Percentiles rank a stretch among this genome's conserved stretches.
These are phyloP conservation scores for Phalanger gymnotis DNA, from an alignment of 2,797 vertebrate species.

Conservation along the genomic window DNA sequence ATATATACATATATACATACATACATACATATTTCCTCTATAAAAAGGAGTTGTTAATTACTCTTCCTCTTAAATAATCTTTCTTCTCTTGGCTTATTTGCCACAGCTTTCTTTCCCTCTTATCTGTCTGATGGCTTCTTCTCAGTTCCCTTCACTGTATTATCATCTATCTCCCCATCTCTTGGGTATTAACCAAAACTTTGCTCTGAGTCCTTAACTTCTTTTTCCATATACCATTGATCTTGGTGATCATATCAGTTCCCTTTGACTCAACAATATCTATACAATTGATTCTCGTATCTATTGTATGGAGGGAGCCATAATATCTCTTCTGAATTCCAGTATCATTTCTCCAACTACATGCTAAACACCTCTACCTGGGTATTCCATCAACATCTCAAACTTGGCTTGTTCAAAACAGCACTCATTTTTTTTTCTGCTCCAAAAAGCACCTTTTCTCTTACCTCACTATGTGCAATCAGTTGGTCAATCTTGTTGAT, in stretches of 20 bases:
- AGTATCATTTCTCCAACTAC: neutral
- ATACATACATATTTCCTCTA: too few relatives aligned
- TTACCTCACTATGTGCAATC: neutral
- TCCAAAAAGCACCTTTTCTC: neutral
- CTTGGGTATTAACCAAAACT: neutral
- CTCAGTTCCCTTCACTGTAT: neutral
- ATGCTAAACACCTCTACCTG: neutral
- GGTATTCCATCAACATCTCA: neutral
- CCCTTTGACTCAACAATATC: neutral
- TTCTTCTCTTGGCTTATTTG: neutral
- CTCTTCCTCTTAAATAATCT: neutral
- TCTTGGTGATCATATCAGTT: neutral
- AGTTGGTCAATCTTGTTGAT: neutral
- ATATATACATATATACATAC: too few relatives aligned
- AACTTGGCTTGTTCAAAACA: neutral
- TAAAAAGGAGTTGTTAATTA: neutral
- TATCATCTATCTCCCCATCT: neutral
- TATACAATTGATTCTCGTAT: neutral
- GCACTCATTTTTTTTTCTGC: neutral
- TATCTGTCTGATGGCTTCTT: neutral
- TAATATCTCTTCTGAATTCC: neutral
- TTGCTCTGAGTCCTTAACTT: neutral
- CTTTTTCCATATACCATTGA: neutral
- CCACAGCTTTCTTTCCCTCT: neutral
- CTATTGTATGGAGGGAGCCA: neutral